Base-by-base conservation (phyloP, 2,113 vertebrate species). In the Coreoperca whiteheadi region DNA sequence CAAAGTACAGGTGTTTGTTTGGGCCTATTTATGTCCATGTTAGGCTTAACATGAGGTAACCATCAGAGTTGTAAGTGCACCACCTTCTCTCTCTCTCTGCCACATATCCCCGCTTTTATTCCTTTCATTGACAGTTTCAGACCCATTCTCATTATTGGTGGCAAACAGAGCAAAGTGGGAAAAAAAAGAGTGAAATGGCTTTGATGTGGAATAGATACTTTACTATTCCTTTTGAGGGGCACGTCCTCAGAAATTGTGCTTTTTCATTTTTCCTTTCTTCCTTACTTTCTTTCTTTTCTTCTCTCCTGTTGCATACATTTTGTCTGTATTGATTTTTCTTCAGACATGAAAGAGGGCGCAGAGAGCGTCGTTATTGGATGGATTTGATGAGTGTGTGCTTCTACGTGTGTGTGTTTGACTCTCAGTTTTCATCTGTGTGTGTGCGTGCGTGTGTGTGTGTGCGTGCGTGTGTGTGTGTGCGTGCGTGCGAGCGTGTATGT, bases 131-230 rank as follows among this genome's bases (percentile, higher is more conserved):
- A 59, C 59, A 54, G 57, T 85, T 86, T 85, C 71, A 81, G 78
- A 73, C 65, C 74, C 48, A 48, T 75, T 88, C 51, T 85, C 37
- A 84, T 80, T 71, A 86, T 77, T 67, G 70, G 41, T 87, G 48
- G 67, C 54, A 90, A 78, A 83, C 74, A 77, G 79, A 81, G 67
- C 8, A 2, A 79, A 60, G 46, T 59, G 9, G 16, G 39, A 63
- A 57, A 63, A 77, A 71, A 30, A 25, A 46, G 4, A 10, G 51
- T 37, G n/a, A 75, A 69, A 78, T 39, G 39, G 51, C 90, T 89
- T 89, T 89, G 82, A 89, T 89, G 77, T 88, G 79, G 71, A 89
- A 89, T 76, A 88, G 83, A 86, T 82, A 70, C 46, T 88, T 50
- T 70, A 23, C 68, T 68, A 81, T 90, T 87, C 82, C 53, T 81